Conservation (phyloP, 2,888 invertebrate species). For the Lasioglossum zephyrum region DNA sequence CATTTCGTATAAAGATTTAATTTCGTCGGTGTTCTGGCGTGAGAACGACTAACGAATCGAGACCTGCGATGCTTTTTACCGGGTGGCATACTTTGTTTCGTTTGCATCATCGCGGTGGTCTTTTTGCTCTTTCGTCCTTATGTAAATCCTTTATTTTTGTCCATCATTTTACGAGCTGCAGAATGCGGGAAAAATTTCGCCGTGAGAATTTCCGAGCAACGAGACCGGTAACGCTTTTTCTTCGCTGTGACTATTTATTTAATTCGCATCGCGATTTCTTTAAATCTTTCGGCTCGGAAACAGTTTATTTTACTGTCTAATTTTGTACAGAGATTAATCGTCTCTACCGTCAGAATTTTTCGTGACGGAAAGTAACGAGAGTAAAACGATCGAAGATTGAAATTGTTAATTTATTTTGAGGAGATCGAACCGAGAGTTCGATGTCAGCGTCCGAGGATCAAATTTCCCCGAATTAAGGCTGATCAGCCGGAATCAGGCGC, state of each 20-base stretch:
- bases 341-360: not conserved
- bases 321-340: not conserved
- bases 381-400: not conserved
- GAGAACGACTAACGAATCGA: not conserved
- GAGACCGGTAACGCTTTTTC: not conserved
- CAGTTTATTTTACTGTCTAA: too few relatives aligned
- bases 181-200: not conserved
- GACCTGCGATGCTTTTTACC: not conserved
- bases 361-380: not conserved
- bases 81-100: not conserved
- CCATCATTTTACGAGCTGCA: not conserved
- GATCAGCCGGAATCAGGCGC: conserved; percentile 68
- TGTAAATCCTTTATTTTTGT: not conserved
- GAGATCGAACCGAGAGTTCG: not conserved
- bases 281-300: too few relatives aligned
- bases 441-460: conserved; percentile 15
- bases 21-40: not conserved
- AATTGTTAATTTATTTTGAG: not conserved
- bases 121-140: not conserved
- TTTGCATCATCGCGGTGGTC: not conserved
- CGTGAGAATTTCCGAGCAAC: not conserved
- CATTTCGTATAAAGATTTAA: not conserved
- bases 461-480: conserved; percentile 66
- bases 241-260: not conserved
- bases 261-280: not conserved